Base-by-base conservation (phyloP, 2,113 vertebrate genomes). In the Tinamus guttatus region DNA sequence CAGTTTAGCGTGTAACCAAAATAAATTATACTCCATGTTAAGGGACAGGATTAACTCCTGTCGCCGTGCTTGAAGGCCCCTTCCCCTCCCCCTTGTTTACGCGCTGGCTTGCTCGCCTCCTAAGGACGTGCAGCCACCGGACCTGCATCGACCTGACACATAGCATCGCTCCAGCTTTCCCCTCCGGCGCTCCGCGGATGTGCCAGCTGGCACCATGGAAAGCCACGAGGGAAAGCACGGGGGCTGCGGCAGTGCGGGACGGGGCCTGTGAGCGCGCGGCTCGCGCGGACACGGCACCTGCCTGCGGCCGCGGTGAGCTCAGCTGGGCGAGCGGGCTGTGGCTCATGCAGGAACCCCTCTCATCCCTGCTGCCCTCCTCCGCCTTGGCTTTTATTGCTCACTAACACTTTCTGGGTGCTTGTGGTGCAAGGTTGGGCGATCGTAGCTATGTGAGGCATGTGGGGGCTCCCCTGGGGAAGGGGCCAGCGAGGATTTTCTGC, bases 61-160 rank as follows among this genome's bases (percentile, higher is more conserved):
- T 18, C 63, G 69, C 73, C 49, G 49, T 38, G 78, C 77, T 94
- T 87, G 94, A 94, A 41, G 56, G 69, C 47, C n/a, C 63, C 43
- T 78, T 67, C 79, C 90, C 85, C 67, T 87, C 91, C 91, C 65
- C 16, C 1, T 63, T 96, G 78, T 96, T 97, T 95, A 96, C 93
- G 86, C 51, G 51, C 59, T 62, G 32, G 18, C 38, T 95, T 91
- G 51, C 73, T 93, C 74, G 28, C 82, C 81, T 92, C 96, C 87
- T 90, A 79, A 94, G 92, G 95, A 89, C 78, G 36, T 41, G 79
- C 67, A 86, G 64, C 32, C 92, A 87, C 51, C 88, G 94, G 93
- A 96, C 95, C 93, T 91, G 87, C 59, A 71, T 45, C 86, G 81
- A 96, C 94, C 94, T 94, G 94, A 90, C 95, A 95, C 56, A 92